Base-by-base conservation (phyloP, 35 echinoderm and acorn worm genomes). In the Diadema setosum region DNA sequence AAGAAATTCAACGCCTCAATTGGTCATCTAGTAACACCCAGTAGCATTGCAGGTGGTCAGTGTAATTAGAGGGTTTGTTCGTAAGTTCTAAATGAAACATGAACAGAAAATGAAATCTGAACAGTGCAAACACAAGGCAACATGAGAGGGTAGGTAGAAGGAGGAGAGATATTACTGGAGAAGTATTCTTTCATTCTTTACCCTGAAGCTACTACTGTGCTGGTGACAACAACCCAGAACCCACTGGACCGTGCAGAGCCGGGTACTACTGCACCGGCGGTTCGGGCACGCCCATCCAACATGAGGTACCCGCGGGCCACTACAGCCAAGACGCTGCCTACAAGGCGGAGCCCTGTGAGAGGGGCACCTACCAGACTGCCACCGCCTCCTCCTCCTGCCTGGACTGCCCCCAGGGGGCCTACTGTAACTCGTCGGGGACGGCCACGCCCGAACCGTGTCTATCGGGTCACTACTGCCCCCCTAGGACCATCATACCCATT, bases 241-340 rank as follows among this genome's bases (percentile, higher is more conserved):
- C 96, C 12, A 98, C 96, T 4, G 96, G 96, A 23, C 88, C 88
- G 3, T 98, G 96, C 82, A 91, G 94, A 39, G 80, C 84, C 2
- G 96, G 96, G 3, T 98, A 94, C 70, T 98, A 87, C 92, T 98
- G 96, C 63, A 94, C 92, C 4, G 96, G 96, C n/a, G 96, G 96
- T 2, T 35, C 96, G 1, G 96, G 92, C 2, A 98, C 96, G 6
- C 85, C 89, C 4, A 98, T 88, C 9, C 96, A 98, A 41, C 45
- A 86, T 26, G 45, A 61, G 5, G 70, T 60, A 45, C 96, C 96
- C 1, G 93, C 52, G 5, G 96, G 96, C 0, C 96, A 98, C 64
- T 98, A 94, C 80, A 89, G 52, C 41, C 27, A 84, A 20, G 81
- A 80, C 18, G 96, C 85, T 1, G 96, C 96, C 17, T 98, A 88